Evolutionary conservation across 1,140 invertebrate genomes (phyloP), one percentile per base, ranked within the genome.

Genomic region (Atopsyche davidsoni): DNA sequence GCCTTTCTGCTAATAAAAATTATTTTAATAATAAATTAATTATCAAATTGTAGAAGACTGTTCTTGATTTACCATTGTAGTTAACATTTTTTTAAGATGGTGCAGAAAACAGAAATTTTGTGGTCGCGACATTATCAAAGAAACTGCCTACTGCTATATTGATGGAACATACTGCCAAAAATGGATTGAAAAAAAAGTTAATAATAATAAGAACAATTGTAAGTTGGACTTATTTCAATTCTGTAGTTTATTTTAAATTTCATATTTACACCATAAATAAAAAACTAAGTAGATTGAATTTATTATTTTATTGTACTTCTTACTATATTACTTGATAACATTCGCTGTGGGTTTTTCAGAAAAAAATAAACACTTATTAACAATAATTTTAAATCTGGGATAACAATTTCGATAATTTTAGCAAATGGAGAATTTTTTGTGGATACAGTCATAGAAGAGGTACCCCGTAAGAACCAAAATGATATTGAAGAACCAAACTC

Each of bases 141-240:
- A 95, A 65, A 85, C 83, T 2, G 87, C 89, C 4, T 89, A 87
- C 58, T 96, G 91, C 62, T 92, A 89, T 62, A 75, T 82, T 1
- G 83, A 87, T 59, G 84, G 83, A 32, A 86, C 83, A 47, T 81
- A 79, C 52, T 92, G 88, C 64, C 82, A 91, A 62, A 76, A 75
- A 35, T 87, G 82, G 80, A 79, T 88, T 21, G 76, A 83, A 11
- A 68, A 67, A 53, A 74, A 67, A 59, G 75, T 79, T 63, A 71
- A 70, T 51, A 67, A 67, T 50, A 73, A 69, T 52, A 70, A 69
- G 64, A 68, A 54, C 11, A 39, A 54, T n/a, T 24, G 55, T 57
- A 42, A 53, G 24, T 22, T 10, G 10, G 10, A 40, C 23, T 22
- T 11, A 21, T 21, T 2, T 11, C 18, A 36, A 36, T 36, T 39